Evolutionary conservation across 2,113 vertebrate genomes (phyloP), one percentile per base, ranked within the genome.

Genomic region (Rhynchomys soricoides): DNA sequence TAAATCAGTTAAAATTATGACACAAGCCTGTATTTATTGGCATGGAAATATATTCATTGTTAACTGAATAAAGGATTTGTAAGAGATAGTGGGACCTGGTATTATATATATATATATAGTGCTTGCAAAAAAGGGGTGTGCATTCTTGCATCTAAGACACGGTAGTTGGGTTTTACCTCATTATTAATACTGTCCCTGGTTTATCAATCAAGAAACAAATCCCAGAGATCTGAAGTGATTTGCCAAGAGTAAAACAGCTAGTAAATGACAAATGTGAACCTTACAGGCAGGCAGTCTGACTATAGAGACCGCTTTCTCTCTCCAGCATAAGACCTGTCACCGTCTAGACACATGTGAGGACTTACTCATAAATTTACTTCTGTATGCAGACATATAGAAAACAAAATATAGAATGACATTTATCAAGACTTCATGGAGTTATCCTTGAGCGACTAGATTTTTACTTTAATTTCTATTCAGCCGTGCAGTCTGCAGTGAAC

Each of bases 361-460:
- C 91, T 93, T 57, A 57, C 57, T 52, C n/a, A 43, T 62, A 71
- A 59, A 68, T 90, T 74, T 22, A n/a, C 37, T 45, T 86, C 85
- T 83, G 10, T 85, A 74, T 64, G 26, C 48, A 93, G 55, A n/a
- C 43, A 68, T 43, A 64, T n/a, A 93, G 52, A 83, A 66, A 93
- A 82, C 48, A 74, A 90, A 91, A 57, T 70, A 57, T 22, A 45
- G 79, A 74, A 75, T 55, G 17, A 12, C 26, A 86, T 96, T n/a
- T 24, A 45, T 87, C 22, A 85, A 91, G 57, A 66, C 74, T 89
- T 93, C 95, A 70, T 10, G 16, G 9, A 12, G 16, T 50, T 75
- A 94, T 81, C 34, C 91, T 95, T 85, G 86, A 92, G 34, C 83
- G 78, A 83, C 62, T 57, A 43, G 29, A 81, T 85, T 86, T 81